Evolutionary conservation across 2,797 vertebrate genomes (phyloP).

Genomic region (Rallus crepitans): DNA sequence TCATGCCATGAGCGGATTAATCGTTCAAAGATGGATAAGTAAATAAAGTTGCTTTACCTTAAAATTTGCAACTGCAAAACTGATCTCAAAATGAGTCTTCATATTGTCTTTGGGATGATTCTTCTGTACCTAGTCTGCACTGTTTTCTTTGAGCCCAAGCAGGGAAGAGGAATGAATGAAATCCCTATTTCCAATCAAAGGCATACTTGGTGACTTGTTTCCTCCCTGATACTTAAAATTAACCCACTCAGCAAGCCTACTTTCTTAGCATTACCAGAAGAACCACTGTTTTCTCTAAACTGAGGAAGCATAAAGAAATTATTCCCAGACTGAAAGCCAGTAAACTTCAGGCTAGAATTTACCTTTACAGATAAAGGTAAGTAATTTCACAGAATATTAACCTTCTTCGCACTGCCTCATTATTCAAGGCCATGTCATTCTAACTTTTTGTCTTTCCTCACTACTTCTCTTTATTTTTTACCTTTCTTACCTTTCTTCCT

Average conservation of each 20-base stretch:
- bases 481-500: background rate
- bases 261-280: background rate
- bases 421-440: background rate
- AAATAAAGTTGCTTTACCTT: slow-evolving; percentile 20
- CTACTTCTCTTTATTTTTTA: background rate
- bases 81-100: background rate
- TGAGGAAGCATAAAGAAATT: background rate
- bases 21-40: background rate
- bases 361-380: slow-evolving; percentile 19
- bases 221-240: background rate
- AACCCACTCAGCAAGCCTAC: background rate
- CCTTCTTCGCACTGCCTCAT: background rate
- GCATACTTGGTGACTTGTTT: background rate
- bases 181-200: background rate
- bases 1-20: slow-evolving; percentile 5
- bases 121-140: background rate
- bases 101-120: background rate
- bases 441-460: background rate
- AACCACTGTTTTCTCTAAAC: background rate
- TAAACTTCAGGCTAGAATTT: slow-evolving; percentile 23
- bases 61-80: background rate
- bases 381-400: slow-evolving; percentile 21
- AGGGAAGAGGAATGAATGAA: background rate
- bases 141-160: background rate
- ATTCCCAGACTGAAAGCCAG: background rate